phyloP scores from a whole-genome alignment of 2,888 invertebrate species.

The Pristionchus fissidentatus region DNA sequence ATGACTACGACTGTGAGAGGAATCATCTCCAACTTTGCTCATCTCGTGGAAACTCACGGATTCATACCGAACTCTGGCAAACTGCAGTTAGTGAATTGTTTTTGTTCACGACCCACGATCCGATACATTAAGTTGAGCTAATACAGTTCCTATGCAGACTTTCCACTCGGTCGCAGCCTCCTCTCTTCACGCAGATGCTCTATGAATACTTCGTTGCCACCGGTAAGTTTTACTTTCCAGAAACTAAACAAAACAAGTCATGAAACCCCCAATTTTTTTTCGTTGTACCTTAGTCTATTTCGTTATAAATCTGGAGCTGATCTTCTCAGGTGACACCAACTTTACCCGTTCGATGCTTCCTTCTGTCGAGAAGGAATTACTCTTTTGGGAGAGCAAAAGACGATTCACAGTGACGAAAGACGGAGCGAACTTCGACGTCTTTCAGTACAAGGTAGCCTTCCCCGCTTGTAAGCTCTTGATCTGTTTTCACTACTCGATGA shows the following conservation, averaged over 20 bases:
- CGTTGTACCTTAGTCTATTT: slow-evolving; percentile 55
- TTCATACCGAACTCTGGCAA: slow-evolving; percentile 89
- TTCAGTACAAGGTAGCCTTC: slow-evolving; percentile 53
- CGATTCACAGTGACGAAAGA: slow-evolving; percentile 65
- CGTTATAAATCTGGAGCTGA: neutral
- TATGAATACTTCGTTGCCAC: slow-evolving; percentile 85
- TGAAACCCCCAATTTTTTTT: too few relatives aligned
- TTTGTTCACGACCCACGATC: neutral
- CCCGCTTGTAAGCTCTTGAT: neutral
- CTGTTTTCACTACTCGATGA: too few relatives aligned
- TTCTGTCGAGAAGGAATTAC: slow-evolving; percentile 77
- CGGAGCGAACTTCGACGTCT: slow-evolving; percentile 52
- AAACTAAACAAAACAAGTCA: slow-evolving; percentile 81
- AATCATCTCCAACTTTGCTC: slow-evolving; percentile 89
- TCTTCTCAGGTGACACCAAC: slow-evolving; percentile 5
- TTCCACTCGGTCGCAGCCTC: slow-evolving; percentile 77
- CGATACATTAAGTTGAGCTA: neutral
- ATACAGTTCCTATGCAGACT: slow-evolving; percentile 55
- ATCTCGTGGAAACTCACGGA: slow-evolving; percentile 83
- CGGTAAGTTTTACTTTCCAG: slow-evolving; percentile 50
- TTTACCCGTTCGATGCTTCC: slow-evolving; percentile 57
- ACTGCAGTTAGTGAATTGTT: slow-evolving; percentile 82
- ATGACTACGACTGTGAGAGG: slow-evolving; percentile 86
- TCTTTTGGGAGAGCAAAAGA: slow-evolving; percentile 87
- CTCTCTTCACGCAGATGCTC: slow-evolving; percentile 82